These are phyloP conservation scores for Eutolmus rufibarbis DNA, from an alignment of 2,888 invertebrate species.

Conservation along the genomic window DNA sequence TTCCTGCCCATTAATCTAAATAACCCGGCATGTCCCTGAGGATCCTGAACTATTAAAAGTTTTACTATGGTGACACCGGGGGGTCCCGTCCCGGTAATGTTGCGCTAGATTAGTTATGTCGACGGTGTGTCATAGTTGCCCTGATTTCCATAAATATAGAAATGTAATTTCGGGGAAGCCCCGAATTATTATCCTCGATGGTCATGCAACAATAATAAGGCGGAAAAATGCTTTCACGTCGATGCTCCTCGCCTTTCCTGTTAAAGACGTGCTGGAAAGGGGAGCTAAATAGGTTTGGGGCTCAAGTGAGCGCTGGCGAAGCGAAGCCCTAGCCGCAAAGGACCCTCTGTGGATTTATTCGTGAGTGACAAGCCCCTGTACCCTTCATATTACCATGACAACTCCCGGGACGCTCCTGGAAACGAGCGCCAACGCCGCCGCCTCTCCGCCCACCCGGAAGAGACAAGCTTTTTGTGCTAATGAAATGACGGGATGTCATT, in stretches of 20 bases:
- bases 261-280: background rate
- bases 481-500: slow-evolving; percentile 20
- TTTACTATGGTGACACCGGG: background rate
- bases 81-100: background rate
- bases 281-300: background rate
- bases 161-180: background rate
- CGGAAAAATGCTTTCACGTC: background rate
- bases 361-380: background rate
- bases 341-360: background rate
- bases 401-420: background rate
- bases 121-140: background rate
- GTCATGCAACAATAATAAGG: background rate
- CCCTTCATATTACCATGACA: background rate
- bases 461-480: slow-evolving; percentile 11
- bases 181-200: background rate
- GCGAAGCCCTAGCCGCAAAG: background rate
- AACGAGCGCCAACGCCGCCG: background rate
- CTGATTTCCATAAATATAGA: background rate
- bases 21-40: background rate
- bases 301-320: background rate
- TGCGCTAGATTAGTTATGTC: background rate
- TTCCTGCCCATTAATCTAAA: slow-evolving; percentile 15
- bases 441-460: background rate
- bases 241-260: background rate
- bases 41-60: background rate